A percentile compares a stretch with the other conserved stretches of the same genome.
Evolutionary conservation across 2,888 invertebrate species (phyloP).

Genomic region (Drosophila histrio): DNA sequence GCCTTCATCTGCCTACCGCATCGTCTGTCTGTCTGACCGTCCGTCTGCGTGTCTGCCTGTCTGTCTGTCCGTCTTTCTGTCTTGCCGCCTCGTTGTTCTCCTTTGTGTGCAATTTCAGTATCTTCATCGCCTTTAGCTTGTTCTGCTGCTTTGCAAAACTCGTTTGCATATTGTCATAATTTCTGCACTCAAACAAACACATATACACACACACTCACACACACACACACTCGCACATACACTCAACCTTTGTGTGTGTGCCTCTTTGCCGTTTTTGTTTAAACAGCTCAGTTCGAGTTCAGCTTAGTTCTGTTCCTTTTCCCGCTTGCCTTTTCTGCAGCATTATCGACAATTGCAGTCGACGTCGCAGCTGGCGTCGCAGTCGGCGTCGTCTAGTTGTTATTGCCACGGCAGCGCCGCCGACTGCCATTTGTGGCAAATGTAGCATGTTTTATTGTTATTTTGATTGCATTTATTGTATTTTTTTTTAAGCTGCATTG

Average conservation of each 20-base stretch:
- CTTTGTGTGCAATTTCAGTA: conserved; percentile 65
- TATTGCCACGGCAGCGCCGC: conserved; percentile 40
- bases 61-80: conserved; percentile 26
- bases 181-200: conserved; percentile 59
- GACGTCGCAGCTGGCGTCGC: conserved; percentile 8
- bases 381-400: conserved; percentile 17
- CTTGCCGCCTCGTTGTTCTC: conserved; percentile 59
- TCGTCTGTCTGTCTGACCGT: conserved; percentile 26
- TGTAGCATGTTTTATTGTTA: conserved; percentile 82
- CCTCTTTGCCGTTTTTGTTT: conserved; percentile 58
- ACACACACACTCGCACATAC: conserved; percentile 9
- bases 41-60: conserved; percentile 22
- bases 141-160: conserved; percentile 63
- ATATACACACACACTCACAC: conserved; percentile 20
- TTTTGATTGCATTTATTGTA: conserved; percentile 82
- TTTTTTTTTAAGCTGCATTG: conserved; percentile 80
- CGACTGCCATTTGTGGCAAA: conserved; percentile 73
- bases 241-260: conserved; percentile 2
- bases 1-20: conserved; percentile 15
- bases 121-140: conserved; percentile 55
- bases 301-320: conserved; percentile 27
- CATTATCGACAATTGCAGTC: conserved; percentile 3
- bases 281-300: conserved; percentile 59
- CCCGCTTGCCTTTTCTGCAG: conserved; percentile 6
- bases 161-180: conserved; percentile 81